These are phyloP conservation scores for Zaprionus capensis DNA, from an alignment of 1,140 invertebrate species.

Conservation along the genomic window DNA sequence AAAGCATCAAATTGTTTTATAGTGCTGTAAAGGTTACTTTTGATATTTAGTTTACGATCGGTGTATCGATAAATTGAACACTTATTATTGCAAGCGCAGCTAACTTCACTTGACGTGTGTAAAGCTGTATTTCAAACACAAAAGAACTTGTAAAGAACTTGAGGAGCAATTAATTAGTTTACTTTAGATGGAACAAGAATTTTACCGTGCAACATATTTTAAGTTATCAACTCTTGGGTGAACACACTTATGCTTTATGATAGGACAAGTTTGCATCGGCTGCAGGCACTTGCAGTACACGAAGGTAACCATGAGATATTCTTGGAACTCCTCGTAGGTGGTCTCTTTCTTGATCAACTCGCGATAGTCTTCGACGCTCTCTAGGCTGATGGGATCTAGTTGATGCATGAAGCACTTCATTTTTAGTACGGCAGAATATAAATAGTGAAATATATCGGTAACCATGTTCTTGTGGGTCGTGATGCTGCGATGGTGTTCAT, in stretches of 20 bases:
- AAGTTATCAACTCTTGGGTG: constrained; percentile 47
- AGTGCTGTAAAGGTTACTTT: neutral
- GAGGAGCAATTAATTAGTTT: neutral
- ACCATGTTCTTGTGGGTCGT: constrained; percentile 57
- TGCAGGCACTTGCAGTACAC: constrained; percentile 61
- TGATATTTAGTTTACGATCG: neutral
- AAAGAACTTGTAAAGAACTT: neutral
- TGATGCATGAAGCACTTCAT: constrained; percentile 69
- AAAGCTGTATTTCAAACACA: neutral
- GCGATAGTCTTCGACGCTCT: constrained; percentile 67
- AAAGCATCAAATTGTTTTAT: neutral
- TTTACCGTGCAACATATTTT: constrained; percentile 46
- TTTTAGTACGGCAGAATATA: constrained; percentile 54
- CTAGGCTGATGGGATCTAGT: constrained; percentile 61
- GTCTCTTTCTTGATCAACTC: constrained; percentile 46
- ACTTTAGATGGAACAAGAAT: neutral
- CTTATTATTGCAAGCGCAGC: neutral
- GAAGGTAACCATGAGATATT: constrained; percentile 49
- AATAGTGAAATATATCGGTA: constrained; percentile 67
- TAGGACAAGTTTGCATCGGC: constrained; percentile 49
- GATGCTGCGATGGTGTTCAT: constrained; percentile 56
- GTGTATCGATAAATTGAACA: neutral
- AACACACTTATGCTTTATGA: constrained; percentile 52
- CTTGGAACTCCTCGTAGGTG: constrained; percentile 52
- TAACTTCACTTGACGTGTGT: neutral